Percentiles rank a stretch among this genome's conserved stretches.
These are phyloP conservation scores for Caenorhabditis uteleia DNA, from an alignment of 2,888 invertebrate species.

Conservation along the genomic window DNA sequence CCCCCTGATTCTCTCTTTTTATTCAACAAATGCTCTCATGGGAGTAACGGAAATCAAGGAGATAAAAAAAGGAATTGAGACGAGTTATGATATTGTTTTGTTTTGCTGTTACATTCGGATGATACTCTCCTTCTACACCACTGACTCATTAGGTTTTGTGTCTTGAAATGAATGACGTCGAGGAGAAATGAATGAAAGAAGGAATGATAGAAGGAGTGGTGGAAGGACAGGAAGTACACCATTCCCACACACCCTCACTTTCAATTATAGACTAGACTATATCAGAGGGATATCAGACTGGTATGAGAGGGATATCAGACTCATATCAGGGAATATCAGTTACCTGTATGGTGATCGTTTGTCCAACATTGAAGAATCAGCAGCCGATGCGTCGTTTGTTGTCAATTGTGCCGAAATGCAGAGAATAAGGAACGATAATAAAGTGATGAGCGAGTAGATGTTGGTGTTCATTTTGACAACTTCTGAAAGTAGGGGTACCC, in stretches of 20 bases:
- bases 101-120: neutral
- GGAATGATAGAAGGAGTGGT: too few species aligned
- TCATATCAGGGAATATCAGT: too few species aligned
- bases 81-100: constrained; percentile 5
- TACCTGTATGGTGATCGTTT: constrained; percentile 40
- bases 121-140: neutral
- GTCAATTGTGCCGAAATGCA: constrained; percentile 32
- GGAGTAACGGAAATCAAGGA: too few species aligned
- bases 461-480: constrained; percentile 18
- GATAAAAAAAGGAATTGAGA: neutral
- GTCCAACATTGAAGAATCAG: neutral
- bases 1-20: neutral
- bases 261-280: too few species aligned
- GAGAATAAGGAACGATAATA: constrained; percentile 28
- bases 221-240: too few species aligned
- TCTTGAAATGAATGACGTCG: too few species aligned
- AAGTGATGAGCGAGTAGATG: constrained; percentile 32
- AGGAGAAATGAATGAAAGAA: too few species aligned
- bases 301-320: too few species aligned
- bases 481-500: neutral
- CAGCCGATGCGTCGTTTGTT: constrained; percentile 14
- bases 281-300: too few species aligned
- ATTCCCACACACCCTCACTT: too few species aligned
- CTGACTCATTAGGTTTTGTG: too few species aligned
- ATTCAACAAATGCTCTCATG: constrained; percentile 4